phyloP scores from a whole-genome alignment of 2,888 invertebrate species.

The Conistra vaccinii region DNA sequence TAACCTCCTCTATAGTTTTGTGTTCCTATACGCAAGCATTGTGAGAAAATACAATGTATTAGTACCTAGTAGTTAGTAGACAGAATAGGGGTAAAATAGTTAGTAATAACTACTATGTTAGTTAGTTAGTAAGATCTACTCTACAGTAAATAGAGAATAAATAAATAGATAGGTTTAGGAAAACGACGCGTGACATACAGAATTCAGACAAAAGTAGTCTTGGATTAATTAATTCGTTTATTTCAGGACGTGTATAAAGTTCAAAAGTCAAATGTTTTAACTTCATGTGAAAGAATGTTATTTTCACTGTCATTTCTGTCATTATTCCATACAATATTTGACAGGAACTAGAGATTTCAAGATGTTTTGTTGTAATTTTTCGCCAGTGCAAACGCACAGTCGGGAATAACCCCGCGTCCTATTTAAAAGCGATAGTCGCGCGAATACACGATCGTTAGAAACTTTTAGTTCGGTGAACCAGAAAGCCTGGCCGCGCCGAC shows the following conservation, averaged over 20 bases:
- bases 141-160: conserved; percentile 18
- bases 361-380: no score
- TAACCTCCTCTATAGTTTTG: conserved; percentile 89
- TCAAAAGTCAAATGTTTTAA: neutral
- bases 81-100: neutral
- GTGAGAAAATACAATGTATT: conserved; percentile 74
- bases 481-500: no score
- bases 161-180: conserved; percentile 18
- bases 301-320: no score
- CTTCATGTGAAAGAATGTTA: neutral
- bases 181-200: neutral
- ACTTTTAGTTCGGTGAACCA: no score
- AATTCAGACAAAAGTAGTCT: neutral
- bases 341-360: no score
- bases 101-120: conserved; percentile 19
- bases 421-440: no score
- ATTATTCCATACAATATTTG: no score
- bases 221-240: neutral
- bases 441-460: no score
- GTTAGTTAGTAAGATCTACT: conserved; percentile 24
- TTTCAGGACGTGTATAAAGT: neutral
- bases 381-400: no score
- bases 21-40: conserved; percentile 87
- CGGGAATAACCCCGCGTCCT: no score
- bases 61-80: conserved; percentile 45